These are phyloP conservation scores for Phataginus tricuspis DNA, from an alignment of 2,797 vertebrate genomes.

Conservation along the genomic window DNA sequence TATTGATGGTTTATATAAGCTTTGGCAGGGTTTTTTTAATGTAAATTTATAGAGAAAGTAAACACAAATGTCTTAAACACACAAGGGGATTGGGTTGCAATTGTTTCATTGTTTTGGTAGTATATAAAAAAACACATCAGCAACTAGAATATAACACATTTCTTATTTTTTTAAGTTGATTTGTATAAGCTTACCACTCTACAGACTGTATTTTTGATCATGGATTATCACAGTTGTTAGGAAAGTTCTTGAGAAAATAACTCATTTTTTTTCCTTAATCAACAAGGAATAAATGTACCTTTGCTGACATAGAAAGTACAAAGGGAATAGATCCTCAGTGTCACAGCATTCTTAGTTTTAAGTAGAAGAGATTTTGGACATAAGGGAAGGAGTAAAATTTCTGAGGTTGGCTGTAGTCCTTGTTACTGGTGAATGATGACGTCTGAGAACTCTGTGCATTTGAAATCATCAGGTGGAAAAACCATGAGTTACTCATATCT, in stretches of 20 bases:
- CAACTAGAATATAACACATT: background rate
- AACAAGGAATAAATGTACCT: background rate
- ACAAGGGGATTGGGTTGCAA: background rate
- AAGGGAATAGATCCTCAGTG: background rate
- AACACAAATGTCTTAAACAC: background rate
- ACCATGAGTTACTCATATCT: background rate
- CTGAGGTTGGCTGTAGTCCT: background rate
- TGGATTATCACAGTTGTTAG: background rate
- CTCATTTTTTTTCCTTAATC: background rate
- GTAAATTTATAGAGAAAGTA: background rate
- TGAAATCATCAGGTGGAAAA: background rate
- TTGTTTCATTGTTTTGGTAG: background rate
- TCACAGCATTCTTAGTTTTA: background rate
- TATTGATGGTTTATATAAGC: background rate
- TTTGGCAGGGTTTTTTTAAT: background rate
- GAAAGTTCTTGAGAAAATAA: background rate
- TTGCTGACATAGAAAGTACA: background rate
- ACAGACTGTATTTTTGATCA: background rate
- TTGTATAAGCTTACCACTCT: background rate
- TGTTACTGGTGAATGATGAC: background rate
- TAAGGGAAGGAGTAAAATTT: background rate
- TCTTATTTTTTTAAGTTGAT: background rate
- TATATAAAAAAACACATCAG: background rate
- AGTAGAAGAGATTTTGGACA: background rate
- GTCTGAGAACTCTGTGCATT: background rate